Percentiles rank a stretch among this genome's conserved stretches.
phyloP scores from a whole-genome alignment of 2,113 vertebrate genomes.

The Chamaea fasciata region DNA sequence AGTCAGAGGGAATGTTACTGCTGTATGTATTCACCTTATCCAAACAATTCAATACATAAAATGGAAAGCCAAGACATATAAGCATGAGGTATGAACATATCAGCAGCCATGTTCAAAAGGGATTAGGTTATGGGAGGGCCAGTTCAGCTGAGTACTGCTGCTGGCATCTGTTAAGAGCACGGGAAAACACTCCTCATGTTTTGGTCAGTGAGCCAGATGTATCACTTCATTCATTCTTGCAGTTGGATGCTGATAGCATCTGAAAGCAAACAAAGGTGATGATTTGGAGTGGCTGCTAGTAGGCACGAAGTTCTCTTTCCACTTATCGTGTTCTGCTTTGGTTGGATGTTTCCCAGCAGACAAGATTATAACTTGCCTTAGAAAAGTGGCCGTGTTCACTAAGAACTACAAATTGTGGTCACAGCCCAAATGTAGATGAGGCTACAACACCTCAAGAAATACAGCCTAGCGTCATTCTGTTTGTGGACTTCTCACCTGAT shows the following conservation, averaged over 20 bases:
- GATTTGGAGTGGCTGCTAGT: conserved; percentile 44
- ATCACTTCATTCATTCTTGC: conserved; percentile 56
- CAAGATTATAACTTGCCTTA: conserved; percentile 20
- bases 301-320: not conserved
- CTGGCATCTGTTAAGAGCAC: conserved; percentile 49
- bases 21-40: conserved; percentile 16
- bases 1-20: conserved; percentile 22
- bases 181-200: conserved; percentile 43
- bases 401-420: not conserved
- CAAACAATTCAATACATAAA: conserved; percentile 50
- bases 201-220: conserved; percentile 45
- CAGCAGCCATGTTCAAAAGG: conserved; percentile 37
- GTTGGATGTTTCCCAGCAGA: conserved; percentile 38
- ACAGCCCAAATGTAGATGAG: not conserved
- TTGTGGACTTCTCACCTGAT: not conserved
- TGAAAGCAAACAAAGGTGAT: conserved; percentile 62
- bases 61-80: conserved; percentile 49
- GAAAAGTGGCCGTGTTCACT: not conserved
- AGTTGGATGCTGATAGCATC: conserved; percentile 54
- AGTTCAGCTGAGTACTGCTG: conserved; percentile 32
- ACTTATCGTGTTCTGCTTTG: conserved; percentile 28
- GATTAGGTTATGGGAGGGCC: conserved; percentile 38
- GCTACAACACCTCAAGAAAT: not conserved
- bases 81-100: conserved; percentile 29
- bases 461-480: not conserved